Percentiles rank a stretch among this genome's conserved stretches.
Evolutionary conservation across 2,113 vertebrate genomes (phyloP).

Genomic region (Nerophis lumbriciformis): DNA sequence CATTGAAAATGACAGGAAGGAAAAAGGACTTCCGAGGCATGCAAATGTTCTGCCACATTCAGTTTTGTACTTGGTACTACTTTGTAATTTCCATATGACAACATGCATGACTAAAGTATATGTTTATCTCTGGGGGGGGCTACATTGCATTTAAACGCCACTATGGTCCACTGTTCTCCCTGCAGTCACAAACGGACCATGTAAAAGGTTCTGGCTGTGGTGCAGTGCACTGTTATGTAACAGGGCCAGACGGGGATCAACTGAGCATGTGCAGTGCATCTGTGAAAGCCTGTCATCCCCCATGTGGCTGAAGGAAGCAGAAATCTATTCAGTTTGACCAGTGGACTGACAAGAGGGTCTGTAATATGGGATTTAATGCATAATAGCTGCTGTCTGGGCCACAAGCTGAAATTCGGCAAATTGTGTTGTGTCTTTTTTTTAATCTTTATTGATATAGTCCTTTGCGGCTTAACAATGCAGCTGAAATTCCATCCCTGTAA

Average conservation of each 20-base stretch:
- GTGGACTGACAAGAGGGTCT: conserved; percentile 19
- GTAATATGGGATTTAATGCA: conserved; percentile 48
- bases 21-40: too few relatives aligned
- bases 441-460: neutral
- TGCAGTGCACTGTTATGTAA: conserved; percentile 51
- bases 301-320: conserved; percentile 21
- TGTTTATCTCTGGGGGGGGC: too few relatives aligned
- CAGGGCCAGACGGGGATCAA: conserved; percentile 13
- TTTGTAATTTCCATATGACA: too few relatives aligned
- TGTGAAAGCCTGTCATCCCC: conserved; percentile 25
- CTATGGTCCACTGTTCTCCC: neutral
- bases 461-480: conserved; percentile 2
- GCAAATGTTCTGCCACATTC: too few relatives aligned
- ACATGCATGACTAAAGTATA: too few relatives aligned
- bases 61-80: too few relatives aligned
- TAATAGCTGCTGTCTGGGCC: conserved; percentile 18
- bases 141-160: neutral
- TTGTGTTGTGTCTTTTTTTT: conserved; percentile 19
- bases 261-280: conserved; percentile 53
- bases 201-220: conserved; percentile 9
- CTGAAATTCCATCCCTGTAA: conserved; percentile 12
- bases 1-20: neutral
- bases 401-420: conserved; percentile 30
- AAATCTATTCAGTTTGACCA: conserved; percentile 34
- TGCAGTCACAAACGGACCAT: conserved; percentile 9